Conservation (phyloP, 2,888 invertebrate species). For the Limnephilus marmoratus region DNA sequence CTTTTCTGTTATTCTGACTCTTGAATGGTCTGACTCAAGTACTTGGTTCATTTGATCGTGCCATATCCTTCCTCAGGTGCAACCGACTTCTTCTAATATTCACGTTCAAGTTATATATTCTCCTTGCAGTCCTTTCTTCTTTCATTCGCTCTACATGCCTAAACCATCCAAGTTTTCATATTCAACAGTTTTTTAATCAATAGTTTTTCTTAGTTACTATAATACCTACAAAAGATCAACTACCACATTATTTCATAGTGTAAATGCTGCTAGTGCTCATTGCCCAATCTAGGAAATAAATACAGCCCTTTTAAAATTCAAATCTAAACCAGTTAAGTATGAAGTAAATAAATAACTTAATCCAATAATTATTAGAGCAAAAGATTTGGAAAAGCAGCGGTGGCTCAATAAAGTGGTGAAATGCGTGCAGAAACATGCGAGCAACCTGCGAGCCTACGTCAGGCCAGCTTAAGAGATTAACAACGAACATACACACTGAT, state of each 20-base stretch:
- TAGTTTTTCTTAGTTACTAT: too few species aligned
- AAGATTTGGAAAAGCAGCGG: background rate
- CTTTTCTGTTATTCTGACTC: too few species aligned
- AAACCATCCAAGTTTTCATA: too few species aligned
- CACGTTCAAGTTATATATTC: too few species aligned
- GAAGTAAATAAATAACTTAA: background rate
- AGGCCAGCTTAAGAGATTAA: slow-evolving; percentile 35
- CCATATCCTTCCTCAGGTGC: too few species aligned
- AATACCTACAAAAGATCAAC: too few species aligned
- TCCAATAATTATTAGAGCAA: background rate
- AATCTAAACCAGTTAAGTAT: background rate
- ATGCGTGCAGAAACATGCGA: slow-evolving; percentile 12
- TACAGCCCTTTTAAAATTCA: background rate
- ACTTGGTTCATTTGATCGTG: too few species aligned
- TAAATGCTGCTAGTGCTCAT: background rate
- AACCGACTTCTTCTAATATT: too few species aligned
- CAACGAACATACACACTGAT: background rate
- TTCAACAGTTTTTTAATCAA: too few species aligned
- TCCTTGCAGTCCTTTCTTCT: too few species aligned
- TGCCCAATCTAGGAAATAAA: background rate
- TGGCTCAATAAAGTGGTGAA: background rate
- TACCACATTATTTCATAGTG: background rate
- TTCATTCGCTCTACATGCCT: too few species aligned
- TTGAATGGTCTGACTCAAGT: too few species aligned
- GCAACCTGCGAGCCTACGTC: background rate